phyloP scores from a whole-genome alignment of 2,797 vertebrate species.

The Eulemur coronatus region DNA sequence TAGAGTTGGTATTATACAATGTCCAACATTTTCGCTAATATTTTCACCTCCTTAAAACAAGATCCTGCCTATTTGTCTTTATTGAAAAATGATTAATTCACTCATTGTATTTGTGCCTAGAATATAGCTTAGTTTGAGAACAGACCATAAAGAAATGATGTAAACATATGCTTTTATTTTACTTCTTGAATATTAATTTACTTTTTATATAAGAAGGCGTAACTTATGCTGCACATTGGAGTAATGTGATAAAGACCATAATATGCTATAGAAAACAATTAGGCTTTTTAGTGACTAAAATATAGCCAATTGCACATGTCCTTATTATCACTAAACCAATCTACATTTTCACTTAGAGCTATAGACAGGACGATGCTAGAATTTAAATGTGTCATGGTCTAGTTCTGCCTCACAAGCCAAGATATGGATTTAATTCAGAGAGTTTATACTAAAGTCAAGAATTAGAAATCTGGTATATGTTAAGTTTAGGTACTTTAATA shows the following conservation, averaged over 20 bases:
- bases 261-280: constrained; percentile 10
- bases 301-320: background rate
- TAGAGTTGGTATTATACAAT: background rate
- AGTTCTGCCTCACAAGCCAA: background rate
- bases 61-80: background rate
- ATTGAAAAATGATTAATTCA: constrained; percentile 27
- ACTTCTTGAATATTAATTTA: constrained; percentile 45
- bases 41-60: constrained; percentile 20
- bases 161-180: constrained; percentile 35
- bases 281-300: constrained; percentile 42
- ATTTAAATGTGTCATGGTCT: constrained; percentile 27
- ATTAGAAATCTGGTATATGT: background rate
- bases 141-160: constrained; percentile 10
- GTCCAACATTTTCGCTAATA: background rate
- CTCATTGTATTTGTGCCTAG: background rate
- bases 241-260: constrained; percentile 23
- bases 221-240: background rate
- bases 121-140: constrained; percentile 33
- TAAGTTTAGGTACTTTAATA: background rate
- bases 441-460: background rate
- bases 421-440: background rate
- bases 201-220: constrained; percentile 46
- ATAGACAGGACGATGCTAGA: background rate
- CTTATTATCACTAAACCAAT: background rate
- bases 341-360: constrained; percentile 4